phyloP scores from a whole-genome alignment of 2,113 vertebrate species.

The Toxotes chatareus region DNA sequence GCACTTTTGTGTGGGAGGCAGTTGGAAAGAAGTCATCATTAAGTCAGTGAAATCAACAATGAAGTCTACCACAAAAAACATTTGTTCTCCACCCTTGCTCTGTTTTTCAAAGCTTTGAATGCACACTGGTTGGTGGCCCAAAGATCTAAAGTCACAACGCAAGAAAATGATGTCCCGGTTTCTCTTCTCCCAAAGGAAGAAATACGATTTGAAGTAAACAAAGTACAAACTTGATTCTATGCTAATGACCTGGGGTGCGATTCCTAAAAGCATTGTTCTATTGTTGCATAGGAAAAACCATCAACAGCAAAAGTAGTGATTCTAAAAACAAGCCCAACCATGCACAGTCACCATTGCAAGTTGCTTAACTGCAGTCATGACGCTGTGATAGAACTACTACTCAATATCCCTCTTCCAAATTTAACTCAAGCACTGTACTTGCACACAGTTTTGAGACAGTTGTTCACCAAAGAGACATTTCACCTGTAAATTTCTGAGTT shows the following conservation, averaged over 20 bases:
- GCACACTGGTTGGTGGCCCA: conserved; percentile 12
- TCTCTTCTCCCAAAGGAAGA: neutral
- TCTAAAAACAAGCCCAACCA: neutral
- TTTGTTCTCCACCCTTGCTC: conserved; percentile 29
- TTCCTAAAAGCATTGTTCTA: neutral
- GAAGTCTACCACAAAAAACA: conserved; percentile 50
- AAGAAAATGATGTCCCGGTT: conserved; percentile 10
- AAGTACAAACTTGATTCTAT: conserved; percentile 8
- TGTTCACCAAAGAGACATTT: no score
- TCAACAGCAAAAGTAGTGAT: conserved; percentile 7
- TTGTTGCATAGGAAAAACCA: neutral
- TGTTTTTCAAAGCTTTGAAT: conserved; percentile 46
- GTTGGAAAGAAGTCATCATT: conserved; percentile 72
- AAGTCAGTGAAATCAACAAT: conserved; percentile 69
- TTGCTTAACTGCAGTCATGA: neutral
- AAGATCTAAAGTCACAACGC: conserved; percentile 28
- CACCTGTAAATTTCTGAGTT: no score
- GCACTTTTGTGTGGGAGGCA: conserved; percentile 60
- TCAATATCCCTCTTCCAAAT: neutral
- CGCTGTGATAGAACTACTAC: neutral
- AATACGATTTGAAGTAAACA: conserved; percentile 44
- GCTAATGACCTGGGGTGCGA: conserved; percentile 14
- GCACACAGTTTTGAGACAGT: no score
- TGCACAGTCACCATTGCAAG: neutral
- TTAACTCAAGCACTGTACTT: no score